A percentile compares a stretch with the other conserved stretches of the same genome.
Evolutionary conservation across 2,113 vertebrate genomes (phyloP).

Genomic region (Turdus rufiventris): DNA sequence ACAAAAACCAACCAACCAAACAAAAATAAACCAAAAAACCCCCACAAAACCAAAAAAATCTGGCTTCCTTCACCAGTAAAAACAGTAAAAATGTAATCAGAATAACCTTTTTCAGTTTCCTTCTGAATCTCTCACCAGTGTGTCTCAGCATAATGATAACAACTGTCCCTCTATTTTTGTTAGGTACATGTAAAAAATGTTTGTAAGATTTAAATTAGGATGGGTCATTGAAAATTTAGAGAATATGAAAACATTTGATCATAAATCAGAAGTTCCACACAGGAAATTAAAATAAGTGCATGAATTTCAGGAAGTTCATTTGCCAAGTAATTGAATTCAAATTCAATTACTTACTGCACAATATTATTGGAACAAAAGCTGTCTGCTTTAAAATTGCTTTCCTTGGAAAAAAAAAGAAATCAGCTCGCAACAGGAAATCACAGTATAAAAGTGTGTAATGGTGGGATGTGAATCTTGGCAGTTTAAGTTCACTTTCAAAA

Average conservation of each 20-base stretch:
- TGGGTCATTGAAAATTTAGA: neutral
- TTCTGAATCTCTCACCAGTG: neutral
- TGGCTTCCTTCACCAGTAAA: neutral
- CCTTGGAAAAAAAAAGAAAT: neutral
- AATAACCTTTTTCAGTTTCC: neutral
- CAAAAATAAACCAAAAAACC: too few species aligned
- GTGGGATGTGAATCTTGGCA: neutral
- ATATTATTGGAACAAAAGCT: neutral
- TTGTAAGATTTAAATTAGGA: neutral
- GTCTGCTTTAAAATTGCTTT: neutral
- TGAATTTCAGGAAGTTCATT: neutral
- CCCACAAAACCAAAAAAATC: neutral
- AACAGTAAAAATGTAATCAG: neutral
- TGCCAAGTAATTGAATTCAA: neutral
- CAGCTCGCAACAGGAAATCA: constrained; percentile 10
- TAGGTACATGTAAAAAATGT: neutral
- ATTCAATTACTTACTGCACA: neutral
- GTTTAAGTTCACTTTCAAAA: constrained; percentile 48
- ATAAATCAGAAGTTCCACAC: neutral
- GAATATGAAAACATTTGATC: neutral
- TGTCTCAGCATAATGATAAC: neutral
- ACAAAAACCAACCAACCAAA: too few species aligned
- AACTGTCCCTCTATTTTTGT: neutral
- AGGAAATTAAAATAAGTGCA: neutral
- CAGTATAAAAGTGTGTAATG: neutral